Conservation (phyloP, 2,797 vertebrate genomes). For the Myripristis jacobus region DNA sequence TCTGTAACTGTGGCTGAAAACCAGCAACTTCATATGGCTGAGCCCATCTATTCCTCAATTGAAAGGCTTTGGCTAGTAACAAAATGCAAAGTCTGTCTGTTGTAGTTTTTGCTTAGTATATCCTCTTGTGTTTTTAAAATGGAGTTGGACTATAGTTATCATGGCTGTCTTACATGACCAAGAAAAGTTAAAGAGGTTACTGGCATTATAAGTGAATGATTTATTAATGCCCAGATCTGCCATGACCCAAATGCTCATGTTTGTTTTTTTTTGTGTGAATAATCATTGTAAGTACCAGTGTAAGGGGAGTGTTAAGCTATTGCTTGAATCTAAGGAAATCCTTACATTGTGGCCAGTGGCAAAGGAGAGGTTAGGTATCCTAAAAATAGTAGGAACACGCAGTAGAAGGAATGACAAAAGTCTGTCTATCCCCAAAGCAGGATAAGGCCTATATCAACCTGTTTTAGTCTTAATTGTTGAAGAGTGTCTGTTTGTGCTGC, state of each 20-base stretch:
- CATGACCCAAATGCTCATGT: slow-evolving; percentile 9
- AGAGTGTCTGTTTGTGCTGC: no score
- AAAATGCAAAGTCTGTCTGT: not conserved
- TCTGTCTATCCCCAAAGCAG: slow-evolving; percentile 12
- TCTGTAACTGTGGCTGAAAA: slow-evolving; percentile 26
- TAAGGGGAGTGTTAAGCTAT: slow-evolving; percentile 9
- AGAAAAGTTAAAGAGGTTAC: not conserved
- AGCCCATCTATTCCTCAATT: slow-evolving; percentile 6
- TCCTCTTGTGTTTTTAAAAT: slow-evolving; percentile 33
- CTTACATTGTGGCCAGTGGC: slow-evolving; percentile 74
- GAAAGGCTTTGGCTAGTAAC: not conserved
- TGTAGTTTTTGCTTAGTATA: not conserved
- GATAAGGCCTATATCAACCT: not conserved
- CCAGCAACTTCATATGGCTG: not conserved
- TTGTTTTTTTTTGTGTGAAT: slow-evolving; percentile 26
- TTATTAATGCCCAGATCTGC: slow-evolving; percentile 5
- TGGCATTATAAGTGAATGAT: not conserved
- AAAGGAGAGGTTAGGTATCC: slow-evolving; percentile 57
- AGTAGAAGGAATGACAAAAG: slow-evolving; percentile 21
- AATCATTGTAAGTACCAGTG: slow-evolving; percentile 11
- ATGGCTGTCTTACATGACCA: not conserved
- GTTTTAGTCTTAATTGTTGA: not conserved
- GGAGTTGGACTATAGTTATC: slow-evolving; percentile 23
- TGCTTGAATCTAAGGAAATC: slow-evolving; percentile 74
- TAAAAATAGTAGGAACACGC: slow-evolving; percentile 59